phyloP scores from a whole-genome alignment of 2,888 invertebrate genomes.

The Caenorhabditis auriculariae region DNA sequence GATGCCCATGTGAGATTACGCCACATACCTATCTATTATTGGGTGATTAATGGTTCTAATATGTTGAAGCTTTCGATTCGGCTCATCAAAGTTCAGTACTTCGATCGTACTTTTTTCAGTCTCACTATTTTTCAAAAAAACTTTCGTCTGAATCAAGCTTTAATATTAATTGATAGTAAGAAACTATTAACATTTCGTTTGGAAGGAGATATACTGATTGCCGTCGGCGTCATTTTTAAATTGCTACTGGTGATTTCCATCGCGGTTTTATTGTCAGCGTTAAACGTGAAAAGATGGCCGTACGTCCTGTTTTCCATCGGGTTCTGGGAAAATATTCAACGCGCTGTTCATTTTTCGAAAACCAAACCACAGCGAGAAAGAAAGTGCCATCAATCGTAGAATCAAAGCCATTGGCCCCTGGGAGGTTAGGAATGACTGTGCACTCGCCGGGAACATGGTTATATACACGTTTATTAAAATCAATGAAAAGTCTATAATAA shows the following conservation, averaged over 20 bases:
- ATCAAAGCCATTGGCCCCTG: conserved; percentile 11
- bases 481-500: conserved; percentile 46
- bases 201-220: conserved; percentile 3
- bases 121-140: conserved; percentile 6
- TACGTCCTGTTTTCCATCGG: neutral
- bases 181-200: conserved; percentile 10
- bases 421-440: conserved; percentile 26
- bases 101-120: too few relatives aligned
- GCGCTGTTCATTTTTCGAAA: too few relatives aligned
- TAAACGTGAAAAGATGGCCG: conserved; percentile 19
- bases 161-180: too few relatives aligned
- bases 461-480: conserved; percentile 51
- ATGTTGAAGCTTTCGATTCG: too few relatives aligned
- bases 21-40: too few relatives aligned
- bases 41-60: too few relatives aligned
- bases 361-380: too few relatives aligned
- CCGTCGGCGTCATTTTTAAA: conserved; percentile 3
- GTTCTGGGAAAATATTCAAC: conserved; percentile 18
- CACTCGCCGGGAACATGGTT: conserved; percentile 57
- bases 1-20: too few relatives aligned
- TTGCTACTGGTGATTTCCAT: neutral
- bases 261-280: conserved; percentile 21
- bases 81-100: too few relatives aligned
- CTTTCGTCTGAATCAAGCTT: conserved; percentile 13
- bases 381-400: conserved; percentile 11